A percentile compares a stretch with the other conserved stretches of the same genome.
Evolutionary conservation across 2,888 invertebrate species (phyloP).

Genomic region (Stomorhina lunata): DNA sequence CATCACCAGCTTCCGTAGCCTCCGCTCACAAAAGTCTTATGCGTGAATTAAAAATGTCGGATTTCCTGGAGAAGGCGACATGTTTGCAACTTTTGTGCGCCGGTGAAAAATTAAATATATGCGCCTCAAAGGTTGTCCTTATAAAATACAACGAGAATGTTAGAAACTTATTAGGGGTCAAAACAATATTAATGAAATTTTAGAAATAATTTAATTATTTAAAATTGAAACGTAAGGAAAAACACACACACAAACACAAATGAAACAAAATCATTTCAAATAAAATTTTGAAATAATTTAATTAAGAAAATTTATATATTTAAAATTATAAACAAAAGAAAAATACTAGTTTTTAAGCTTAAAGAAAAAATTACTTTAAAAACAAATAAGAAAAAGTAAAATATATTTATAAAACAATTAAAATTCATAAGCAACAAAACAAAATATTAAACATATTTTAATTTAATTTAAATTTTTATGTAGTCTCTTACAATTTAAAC

Average conservation of each 20-base stretch:
- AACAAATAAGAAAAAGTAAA: slow-evolving; percentile 24
- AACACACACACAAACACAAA: slow-evolving; percentile 22
- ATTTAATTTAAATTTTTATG: slow-evolving; percentile 52
- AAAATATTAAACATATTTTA: slow-evolving; percentile 22
- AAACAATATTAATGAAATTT: slow-evolving; percentile 87
- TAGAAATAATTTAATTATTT: slow-evolving; percentile 79
- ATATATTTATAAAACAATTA: slow-evolving; percentile 48
- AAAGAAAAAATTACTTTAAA: slow-evolving; percentile 63
- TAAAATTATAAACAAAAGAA: slow-evolving; percentile 47
- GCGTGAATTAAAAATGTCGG: slow-evolving; percentile 88
- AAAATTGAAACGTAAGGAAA: slow-evolving; percentile 68
- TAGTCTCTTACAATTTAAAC: slow-evolving; percentile 22
- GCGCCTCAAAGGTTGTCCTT: slow-evolving; percentile 89
- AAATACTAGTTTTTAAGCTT: slow-evolving; percentile 57
- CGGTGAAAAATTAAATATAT: slow-evolving; percentile 89
- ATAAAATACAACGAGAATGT: slow-evolving; percentile 92
- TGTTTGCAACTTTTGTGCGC: slow-evolving; percentile 89
- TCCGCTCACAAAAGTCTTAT: slow-evolving; percentile 78
- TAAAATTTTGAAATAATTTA: not conserved
- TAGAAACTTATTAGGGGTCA: slow-evolving; percentile 89
- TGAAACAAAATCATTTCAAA: slow-evolving; percentile 24
- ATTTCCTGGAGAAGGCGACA: slow-evolving; percentile 89
- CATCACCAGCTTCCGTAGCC: slow-evolving; percentile 76
- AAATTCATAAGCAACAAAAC: slow-evolving; percentile 28
- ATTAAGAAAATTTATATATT: slow-evolving; percentile 48